A percentile compares a stretch with the other conserved stretches of the same genome.
Conservation (phyloP, 2,888 invertebrate species). For the Leptinotarsa juncta region DNA sequence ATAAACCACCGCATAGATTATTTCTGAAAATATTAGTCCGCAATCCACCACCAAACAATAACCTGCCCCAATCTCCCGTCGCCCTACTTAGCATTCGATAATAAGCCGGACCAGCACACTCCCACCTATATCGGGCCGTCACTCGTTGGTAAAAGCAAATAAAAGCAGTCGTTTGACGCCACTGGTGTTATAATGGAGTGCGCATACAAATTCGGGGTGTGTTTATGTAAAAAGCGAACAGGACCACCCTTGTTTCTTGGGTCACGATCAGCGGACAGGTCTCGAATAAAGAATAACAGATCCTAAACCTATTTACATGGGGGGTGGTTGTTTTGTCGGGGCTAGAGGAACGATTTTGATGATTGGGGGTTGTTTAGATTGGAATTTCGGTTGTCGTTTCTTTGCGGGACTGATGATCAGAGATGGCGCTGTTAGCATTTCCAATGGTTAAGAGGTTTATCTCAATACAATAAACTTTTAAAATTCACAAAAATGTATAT, state of each 20-base stretch:
- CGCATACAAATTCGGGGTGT: slow-evolving; percentile 52
- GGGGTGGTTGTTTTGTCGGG: slow-evolving; percentile 31
- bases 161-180: slow-evolving; percentile 43
- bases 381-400: no score
- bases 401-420: no score
- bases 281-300: slow-evolving; percentile 39
- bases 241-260: slow-evolving; percentile 55
- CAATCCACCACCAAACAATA: no score
- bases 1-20: no score
- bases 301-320: slow-evolving; percentile 44
- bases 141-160: slow-evolving; percentile 31
- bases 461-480: no score
- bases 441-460: no score
- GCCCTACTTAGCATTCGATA: slow-evolving; percentile 13
- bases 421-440: no score
- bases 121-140: slow-evolving; percentile 8
- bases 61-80: neutral
- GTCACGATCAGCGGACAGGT: slow-evolving; percentile 9
- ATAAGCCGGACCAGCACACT: slow-evolving; percentile 10
- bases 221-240: slow-evolving; percentile 53
- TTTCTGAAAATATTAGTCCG: no score
- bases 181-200: slow-evolving; percentile 48
- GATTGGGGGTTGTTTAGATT: slow-evolving; percentile 1
- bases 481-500: no score
- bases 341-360: slow-evolving; percentile 15